Evolutionary conservation across 2,113 vertebrate species (phyloP).

Genomic region (Grammomys dolichurus): DNA sequence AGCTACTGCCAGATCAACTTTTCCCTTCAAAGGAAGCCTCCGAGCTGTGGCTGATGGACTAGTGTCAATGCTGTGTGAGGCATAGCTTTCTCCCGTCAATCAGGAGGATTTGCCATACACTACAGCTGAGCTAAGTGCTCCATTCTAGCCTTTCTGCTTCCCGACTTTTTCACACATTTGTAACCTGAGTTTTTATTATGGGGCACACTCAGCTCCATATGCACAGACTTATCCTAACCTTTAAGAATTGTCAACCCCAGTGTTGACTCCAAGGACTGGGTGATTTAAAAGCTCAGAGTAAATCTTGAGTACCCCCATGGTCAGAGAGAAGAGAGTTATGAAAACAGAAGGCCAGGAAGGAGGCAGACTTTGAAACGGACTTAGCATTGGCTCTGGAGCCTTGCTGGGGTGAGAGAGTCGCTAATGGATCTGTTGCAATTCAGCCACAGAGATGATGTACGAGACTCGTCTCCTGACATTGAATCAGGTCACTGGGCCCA

Average conservation of each 20-base stretch:
- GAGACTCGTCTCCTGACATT: slow-evolving; percentile 87
- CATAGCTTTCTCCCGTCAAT: fast-evolving
- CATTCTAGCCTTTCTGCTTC: no score
- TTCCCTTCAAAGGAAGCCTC: neutral
- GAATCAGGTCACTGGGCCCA: slow-evolving; percentile 90
- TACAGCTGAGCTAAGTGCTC: neutral
- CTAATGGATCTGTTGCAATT: slow-evolving; percentile 82
- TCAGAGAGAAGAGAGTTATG: neutral
- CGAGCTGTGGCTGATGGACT: fast-evolving
- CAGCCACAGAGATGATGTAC: slow-evolving; percentile 85
- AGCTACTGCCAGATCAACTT: neutral
- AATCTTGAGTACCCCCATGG: neutral
- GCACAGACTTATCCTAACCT: neutral
- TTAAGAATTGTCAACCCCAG: neutral
- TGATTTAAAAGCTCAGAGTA: neutral
- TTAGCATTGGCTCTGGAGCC: slow-evolving; percentile 62
- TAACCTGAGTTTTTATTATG: neutral
- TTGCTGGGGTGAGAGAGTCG: neutral
- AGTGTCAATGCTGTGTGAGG: neutral
- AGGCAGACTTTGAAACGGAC: slow-evolving; percentile 26
- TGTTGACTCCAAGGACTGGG: no score
- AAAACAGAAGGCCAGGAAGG: neutral
- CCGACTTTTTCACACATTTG: no score
- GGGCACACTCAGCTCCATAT: no score
- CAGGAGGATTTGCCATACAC: fast-evolving